Evolutionary conservation across 2,797 vertebrate species (phyloP).

Genomic region (Phalloptychus januarius): DNA sequence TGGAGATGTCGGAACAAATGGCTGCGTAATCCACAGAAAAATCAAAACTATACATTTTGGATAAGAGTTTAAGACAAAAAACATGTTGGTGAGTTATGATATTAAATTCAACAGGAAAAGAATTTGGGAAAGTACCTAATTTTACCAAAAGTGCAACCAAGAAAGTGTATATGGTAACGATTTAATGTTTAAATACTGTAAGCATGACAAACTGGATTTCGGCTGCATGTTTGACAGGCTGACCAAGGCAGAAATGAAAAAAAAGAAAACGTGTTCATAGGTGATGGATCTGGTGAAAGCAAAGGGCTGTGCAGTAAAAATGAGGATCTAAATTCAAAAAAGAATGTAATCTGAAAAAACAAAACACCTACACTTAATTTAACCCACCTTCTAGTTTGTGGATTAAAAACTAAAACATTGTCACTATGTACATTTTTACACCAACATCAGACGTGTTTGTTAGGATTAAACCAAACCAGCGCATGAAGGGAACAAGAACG

Average conservation of each 20-base stretch:
- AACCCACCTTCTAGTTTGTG: conserved; percentile 28
- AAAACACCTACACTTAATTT: conserved; percentile 9
- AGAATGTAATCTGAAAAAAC: conserved; percentile 7
- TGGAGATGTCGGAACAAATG: conserved; percentile 11
- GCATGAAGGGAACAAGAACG: conserved; percentile 17
- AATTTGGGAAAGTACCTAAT: not conserved
- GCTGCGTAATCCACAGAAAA: conserved; percentile 11
- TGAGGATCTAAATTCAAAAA: conserved; percentile 25
- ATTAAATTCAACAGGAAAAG: not conserved
- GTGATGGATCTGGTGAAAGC: conserved; percentile 46
- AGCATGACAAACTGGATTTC: conserved; percentile 1
- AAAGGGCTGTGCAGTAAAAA: conserved; percentile 18
- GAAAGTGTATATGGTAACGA: not conserved
- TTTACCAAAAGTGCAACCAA: conserved; percentile 1
- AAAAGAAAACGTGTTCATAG: conserved; percentile 1
- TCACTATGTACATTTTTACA: conserved; percentile 74
- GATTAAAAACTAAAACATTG: conserved; percentile 56
- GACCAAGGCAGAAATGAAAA: conserved; percentile 11
- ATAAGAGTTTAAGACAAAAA: conserved; percentile 27
- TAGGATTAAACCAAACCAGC: conserved; percentile 15
- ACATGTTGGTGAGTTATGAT: conserved; percentile 7
- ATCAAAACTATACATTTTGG: conserved; percentile 18
- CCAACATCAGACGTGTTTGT: conserved; percentile 38
- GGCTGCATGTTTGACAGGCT: conserved; percentile 12
- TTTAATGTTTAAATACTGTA: conserved; percentile 5